Evolutionary conservation across 2,797 vertebrate genomes (phyloP).

Genomic region (Lithobates sylvaticus): DNA sequence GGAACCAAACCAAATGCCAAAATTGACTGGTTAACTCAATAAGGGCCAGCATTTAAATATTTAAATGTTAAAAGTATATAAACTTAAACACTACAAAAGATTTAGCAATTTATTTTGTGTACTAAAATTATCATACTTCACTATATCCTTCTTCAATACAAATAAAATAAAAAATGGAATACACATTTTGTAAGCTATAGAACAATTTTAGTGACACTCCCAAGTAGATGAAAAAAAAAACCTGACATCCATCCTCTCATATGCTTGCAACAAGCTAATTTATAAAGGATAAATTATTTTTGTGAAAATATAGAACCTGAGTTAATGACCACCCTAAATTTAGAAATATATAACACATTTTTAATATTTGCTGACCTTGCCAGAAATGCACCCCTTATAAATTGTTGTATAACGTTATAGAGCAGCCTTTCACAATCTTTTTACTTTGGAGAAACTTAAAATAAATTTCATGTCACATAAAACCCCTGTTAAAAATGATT

Average conservation of each 20-base stretch:
- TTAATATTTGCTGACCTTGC: too few species aligned
- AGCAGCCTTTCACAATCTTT: too few species aligned
- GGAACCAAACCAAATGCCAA: background rate
- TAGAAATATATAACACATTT: too few species aligned
- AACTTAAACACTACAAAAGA: background rate
- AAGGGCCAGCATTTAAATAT: background rate
- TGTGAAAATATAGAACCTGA: too few species aligned
- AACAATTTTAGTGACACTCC: background rate
- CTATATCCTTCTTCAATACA: background rate
- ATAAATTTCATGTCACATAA: too few species aligned
- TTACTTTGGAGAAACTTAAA: too few species aligned
- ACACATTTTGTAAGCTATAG: background rate
- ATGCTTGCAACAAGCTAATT: background rate
- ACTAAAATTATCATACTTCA: background rate
- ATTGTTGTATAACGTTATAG: too few species aligned
- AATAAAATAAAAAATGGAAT: background rate
- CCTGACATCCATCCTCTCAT: background rate
- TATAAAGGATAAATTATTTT: too few species aligned
- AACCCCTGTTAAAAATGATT: too few species aligned
- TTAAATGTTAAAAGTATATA: background rate
- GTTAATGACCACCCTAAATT: too few species aligned
- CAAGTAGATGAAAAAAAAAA: background rate
- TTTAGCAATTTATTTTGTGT: background rate
- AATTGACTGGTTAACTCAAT: background rate
- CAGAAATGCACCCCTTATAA: too few species aligned